phyloP scores from a whole-genome alignment of 2,888 invertebrate genomes.

The Caenorhabditis sp. region DNA sequence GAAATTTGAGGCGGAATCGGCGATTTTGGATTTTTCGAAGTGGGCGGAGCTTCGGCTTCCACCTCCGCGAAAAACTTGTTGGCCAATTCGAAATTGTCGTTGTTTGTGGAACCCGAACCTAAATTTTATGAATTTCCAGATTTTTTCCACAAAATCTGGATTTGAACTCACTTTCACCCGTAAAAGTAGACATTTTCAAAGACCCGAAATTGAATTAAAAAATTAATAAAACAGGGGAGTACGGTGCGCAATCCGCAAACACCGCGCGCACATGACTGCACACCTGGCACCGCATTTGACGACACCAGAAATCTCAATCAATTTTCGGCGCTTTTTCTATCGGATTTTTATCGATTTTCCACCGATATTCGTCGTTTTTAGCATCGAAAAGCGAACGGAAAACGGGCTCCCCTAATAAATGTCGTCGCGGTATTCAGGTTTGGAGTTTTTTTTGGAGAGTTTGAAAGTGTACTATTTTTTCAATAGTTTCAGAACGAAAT shows the following conservation, averaged over 20 bases:
- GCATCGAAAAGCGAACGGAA: neutral
- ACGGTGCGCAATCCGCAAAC: slow-evolving; percentile 48
- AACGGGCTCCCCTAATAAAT: no score
- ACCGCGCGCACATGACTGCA: slow-evolving; percentile 6
- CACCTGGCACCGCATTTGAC: slow-evolving; percentile 10
- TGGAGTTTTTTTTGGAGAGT: neutral
- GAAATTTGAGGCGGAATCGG: neutral
- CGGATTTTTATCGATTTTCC: neutral
- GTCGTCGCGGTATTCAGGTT: slow-evolving; percentile 57
- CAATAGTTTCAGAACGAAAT: slow-evolving; percentile 52
- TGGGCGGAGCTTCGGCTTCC: neutral
- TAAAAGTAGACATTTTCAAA: slow-evolving; percentile 15
- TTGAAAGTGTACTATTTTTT: neutral
- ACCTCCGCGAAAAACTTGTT: slow-evolving; percentile 16
- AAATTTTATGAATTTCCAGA: neutral
- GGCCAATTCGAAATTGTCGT: neutral
- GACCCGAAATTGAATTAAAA: slow-evolving; percentile 2
- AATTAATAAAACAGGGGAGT: neutral
- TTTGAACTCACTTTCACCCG: slow-evolving; percentile 22
- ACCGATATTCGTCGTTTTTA: slow-evolving; percentile 10
- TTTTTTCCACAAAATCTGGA: neutral
- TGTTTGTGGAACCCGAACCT: neutral
- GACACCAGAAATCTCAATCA: slow-evolving; percentile 15
- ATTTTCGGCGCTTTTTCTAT: neutral
- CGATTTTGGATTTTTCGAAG: neutral